These are phyloP conservation scores for Drosophila koepferae DNA, from an alignment of 2,888 invertebrate species.

Conservation along the genomic window DNA sequence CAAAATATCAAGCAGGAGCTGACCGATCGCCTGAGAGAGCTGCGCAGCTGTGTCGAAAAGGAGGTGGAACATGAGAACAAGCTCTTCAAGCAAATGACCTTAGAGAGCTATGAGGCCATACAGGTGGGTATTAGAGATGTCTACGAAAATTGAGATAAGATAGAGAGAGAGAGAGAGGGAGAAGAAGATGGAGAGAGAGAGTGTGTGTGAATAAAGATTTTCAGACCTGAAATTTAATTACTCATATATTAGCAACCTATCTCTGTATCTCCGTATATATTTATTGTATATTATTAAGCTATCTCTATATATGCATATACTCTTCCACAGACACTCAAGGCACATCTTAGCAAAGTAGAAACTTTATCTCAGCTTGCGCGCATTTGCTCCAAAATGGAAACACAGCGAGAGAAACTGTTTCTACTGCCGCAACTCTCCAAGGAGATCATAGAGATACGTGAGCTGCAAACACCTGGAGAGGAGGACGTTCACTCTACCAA, in stretches of 20 bases:
- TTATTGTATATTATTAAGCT: not conserved
- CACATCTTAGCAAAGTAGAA: constrained; percentile 87
- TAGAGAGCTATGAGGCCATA: constrained; percentile 86
- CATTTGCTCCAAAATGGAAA: constrained; percentile 89
- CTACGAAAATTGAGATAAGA: too few species aligned
- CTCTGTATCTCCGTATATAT: too few species aligned
- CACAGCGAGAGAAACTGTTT: constrained; percentile 86
- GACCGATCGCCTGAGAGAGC: constrained; percentile 85
- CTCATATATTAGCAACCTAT: not conserved
- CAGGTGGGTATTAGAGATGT: constrained; percentile 47
- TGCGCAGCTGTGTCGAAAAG: constrained; percentile 87
- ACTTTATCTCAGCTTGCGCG: constrained; percentile 87
- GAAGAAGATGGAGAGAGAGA: too few species aligned
- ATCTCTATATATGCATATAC: not conserved
- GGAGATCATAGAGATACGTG: constrained; percentile 73
- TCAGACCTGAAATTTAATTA: too few species aligned
- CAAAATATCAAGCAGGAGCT: constrained; percentile 86
- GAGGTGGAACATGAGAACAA: constrained; percentile 86
- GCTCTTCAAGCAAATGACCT: constrained; percentile 87
- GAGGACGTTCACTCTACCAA: constrained; percentile 71
- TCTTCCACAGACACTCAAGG: constrained; percentile 85
- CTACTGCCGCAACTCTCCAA: constrained; percentile 79
- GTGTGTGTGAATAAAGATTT: too few species aligned
- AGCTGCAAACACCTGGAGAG: constrained; percentile 65
- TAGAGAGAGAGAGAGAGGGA: too few species aligned